Conservation (phyloP, 2,797 vertebrate genomes). For the Sebastes matsubarae region DNA sequence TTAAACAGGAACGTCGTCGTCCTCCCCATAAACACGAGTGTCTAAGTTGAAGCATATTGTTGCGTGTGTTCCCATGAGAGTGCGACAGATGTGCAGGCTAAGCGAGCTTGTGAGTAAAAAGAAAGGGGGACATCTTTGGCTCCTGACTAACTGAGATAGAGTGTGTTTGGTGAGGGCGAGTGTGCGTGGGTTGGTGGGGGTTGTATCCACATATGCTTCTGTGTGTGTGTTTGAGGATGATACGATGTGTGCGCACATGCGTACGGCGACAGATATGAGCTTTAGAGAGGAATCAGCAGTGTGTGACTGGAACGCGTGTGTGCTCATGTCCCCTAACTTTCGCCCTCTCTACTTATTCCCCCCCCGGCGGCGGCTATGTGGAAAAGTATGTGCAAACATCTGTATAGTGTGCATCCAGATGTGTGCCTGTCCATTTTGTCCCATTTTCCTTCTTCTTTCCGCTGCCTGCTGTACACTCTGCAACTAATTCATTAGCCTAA, state of each 20-base stretch:
- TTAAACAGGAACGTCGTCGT: constrained; percentile 46
- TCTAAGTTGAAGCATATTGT: constrained; percentile 65
- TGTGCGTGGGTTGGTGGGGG: neutral
- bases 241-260: constrained; percentile 35
- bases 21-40: constrained; percentile 37
- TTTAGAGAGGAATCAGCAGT: constrained; percentile 4
- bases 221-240: constrained; percentile 31
- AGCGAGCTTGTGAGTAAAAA: constrained; percentile 45
- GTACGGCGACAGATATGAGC: constrained; percentile 24
- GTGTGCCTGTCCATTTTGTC: constrained; percentile 31
- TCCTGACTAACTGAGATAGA: constrained; percentile 32
- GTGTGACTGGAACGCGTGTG: constrained; percentile 3
- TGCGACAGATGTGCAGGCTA: constrained; percentile 67
- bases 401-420: constrained; percentile 41
- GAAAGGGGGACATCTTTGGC: constrained; percentile 19
- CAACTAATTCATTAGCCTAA: constrained; percentile 74
- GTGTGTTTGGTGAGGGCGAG: neutral
- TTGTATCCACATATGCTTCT: constrained; percentile 8
- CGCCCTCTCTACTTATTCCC: constrained; percentile 18
- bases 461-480: constrained; percentile 38
- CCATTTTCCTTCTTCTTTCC: constrained; percentile 27
- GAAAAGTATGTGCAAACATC: constrained; percentile 8
- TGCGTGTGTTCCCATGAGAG: constrained; percentile 47
- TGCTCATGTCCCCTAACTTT: constrained; percentile 8
- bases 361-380: constrained; percentile 9